Conservation (phyloP, 2,797 vertebrate genomes). For the Sylvia borin region DNA sequence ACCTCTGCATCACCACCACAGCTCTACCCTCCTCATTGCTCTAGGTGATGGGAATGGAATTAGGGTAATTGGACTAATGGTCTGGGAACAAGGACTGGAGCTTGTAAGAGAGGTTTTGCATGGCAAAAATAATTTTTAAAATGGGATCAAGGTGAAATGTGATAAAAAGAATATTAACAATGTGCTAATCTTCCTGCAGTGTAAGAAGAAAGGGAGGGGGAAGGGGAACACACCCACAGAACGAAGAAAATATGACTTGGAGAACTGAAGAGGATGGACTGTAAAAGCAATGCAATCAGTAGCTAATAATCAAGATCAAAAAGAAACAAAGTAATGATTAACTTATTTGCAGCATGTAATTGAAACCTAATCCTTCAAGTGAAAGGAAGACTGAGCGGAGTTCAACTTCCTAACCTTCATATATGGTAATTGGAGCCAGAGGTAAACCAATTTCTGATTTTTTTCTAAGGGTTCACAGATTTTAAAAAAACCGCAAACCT, state of each 20-base stretch:
- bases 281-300: background rate
- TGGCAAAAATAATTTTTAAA: background rate
- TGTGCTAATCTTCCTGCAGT: background rate
- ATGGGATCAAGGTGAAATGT: background rate
- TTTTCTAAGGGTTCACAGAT: background rate
- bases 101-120: background rate
- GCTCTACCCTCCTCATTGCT: background rate
- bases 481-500: background rate
- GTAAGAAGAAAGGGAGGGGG: background rate
- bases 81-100: background rate
- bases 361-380: background rate
- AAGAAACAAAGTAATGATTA: background rate
- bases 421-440: background rate
- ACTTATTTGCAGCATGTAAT: background rate
- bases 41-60: background rate
- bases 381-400: background rate
- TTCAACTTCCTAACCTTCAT: background rate
- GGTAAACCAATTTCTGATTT: background rate
- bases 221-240: background rate
- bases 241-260: background rate
- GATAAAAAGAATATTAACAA: background rate
- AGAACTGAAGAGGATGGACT: background rate
- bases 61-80: background rate
- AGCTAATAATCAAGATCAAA: background rate
- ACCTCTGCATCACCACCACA: background rate